Base-by-base conservation (phyloP, 2,888 invertebrate genomes). In the Hyles lineata region DNA sequence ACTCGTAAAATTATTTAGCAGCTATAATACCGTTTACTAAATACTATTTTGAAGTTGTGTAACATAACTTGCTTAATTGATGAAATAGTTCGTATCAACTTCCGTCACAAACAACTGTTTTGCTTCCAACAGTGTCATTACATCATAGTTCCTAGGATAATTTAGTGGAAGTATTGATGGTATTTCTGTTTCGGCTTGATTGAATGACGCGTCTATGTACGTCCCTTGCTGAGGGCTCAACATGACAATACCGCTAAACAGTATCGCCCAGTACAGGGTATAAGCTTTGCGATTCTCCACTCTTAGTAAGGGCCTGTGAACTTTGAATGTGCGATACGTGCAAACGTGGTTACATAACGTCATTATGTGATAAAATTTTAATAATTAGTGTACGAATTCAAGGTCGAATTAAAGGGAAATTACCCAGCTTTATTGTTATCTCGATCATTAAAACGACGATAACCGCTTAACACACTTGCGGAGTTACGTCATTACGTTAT, bases 241-340 rank as follows among this genome's bases (percentile, higher is more conserved):
- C 76, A 77, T 84, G 87, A 87, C 87, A 88, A 87, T 88, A 87
- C 80, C 60, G 70, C 60, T 35, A 62, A 74, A 61, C 75, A 74
- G 76, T 74, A 75, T 76, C 72, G 72, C 70, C 74, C 70, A 15
- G 29, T 59, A 76, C 75, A 75, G 76, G 76, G 76, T 77, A 76
- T 59, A 59, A 70, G 70, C 52, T 62, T 70, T 32, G 55, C 55
- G 61, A 52, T 63, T 62, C 62, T 70, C 67, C 71, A 71, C 67
- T 74, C 70, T 73, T 72, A 69, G 72, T 69, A 71, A 70, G 74
- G 70, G 73, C 67, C 23, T 43, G 67, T 43, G 67, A 63, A 63
- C 43, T 67, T 50, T 21, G 17, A 43, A 17, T 67, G 50, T 67
- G 67, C n/a, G 50, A 25, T 63, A 63, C 35, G 35, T 15, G 61